Conservation (phyloP, 2,797 vertebrate species). For the Tauraco hartlaubi region DNA sequence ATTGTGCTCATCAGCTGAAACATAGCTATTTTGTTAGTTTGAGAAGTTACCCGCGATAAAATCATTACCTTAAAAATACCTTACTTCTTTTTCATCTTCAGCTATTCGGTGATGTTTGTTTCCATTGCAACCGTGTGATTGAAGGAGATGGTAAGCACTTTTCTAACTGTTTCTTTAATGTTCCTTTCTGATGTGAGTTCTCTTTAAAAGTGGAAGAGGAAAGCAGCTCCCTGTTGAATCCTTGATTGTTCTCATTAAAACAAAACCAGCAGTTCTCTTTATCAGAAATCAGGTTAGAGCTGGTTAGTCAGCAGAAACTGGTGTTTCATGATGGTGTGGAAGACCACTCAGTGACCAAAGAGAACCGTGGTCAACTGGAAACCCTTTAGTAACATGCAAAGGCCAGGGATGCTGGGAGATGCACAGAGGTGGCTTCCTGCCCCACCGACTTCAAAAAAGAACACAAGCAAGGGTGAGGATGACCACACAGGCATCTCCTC, state of each 20-base stretch:
- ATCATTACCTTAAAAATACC: background rate
- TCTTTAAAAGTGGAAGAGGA: background rate
- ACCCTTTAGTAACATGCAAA: background rate
- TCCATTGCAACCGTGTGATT: constrained; percentile 97
- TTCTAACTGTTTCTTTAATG: background rate
- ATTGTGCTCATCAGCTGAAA: background rate
- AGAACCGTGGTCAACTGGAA: background rate
- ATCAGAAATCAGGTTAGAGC: background rate
- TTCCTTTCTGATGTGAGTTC: background rate
- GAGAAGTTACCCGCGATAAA: background rate
- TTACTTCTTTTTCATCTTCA: constrained; percentile 64
- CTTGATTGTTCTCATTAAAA: background rate
- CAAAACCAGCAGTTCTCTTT: background rate
- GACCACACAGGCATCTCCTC: background rate
- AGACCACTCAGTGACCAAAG: background rate
- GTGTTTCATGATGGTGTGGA: background rate
- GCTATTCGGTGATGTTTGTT: constrained; percentile 97
- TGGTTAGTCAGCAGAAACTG: background rate
- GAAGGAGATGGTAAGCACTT: constrained; percentile 93
- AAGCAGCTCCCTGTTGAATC: background rate
- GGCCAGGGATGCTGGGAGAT: background rate
- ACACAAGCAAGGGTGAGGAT: background rate
- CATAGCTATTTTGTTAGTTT: background rate
- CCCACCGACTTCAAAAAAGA: background rate
- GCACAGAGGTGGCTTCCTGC: background rate